Conservation (phyloP, 2,113 vertebrate species). For the Leucosticte australis region DNA sequence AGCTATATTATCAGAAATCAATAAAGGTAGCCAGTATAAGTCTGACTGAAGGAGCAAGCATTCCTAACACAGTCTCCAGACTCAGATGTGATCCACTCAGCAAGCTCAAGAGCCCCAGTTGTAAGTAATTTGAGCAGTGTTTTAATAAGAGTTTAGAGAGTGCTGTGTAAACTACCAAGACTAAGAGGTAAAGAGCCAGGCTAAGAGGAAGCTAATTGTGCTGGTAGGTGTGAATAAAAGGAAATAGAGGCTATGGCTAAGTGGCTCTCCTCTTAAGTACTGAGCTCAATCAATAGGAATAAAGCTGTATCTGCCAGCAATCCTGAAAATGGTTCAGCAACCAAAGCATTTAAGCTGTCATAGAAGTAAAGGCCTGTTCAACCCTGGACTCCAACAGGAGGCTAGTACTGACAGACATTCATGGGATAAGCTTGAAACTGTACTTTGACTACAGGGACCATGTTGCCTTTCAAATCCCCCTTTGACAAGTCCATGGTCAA, state of each 20-base stretch:
- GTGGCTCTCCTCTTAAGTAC: neutral
- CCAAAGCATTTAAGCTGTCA: neutral
- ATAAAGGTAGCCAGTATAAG: neutral
- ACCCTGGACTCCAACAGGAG: neutral
- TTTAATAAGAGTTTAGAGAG: neutral
- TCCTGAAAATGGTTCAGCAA: neutral
- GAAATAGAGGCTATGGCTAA: neutral
- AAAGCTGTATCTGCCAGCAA: neutral
- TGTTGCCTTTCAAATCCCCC: neutral
- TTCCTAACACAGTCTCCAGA: neutral
- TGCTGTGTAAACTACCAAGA: neutral
- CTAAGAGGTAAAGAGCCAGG: neutral
- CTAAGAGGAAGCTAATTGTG: neutral
- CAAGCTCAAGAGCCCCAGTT: neutral
- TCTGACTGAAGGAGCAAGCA: neutral
- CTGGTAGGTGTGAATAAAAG: constrained; percentile 25
- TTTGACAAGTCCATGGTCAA: neutral
- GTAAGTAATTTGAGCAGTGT: neutral
- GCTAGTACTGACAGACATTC: neutral
- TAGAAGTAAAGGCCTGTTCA: neutral
- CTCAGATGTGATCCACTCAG: neutral
- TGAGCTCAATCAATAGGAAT: neutral
- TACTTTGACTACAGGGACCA: neutral
- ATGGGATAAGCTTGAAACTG: neutral
- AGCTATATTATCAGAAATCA: neutral